A percentile compares a stretch with the other conserved stretches of the same genome.
Evolutionary conservation across 2,888 invertebrate genomes (phyloP).

Genomic region (Drosophila quinaria): DNA sequence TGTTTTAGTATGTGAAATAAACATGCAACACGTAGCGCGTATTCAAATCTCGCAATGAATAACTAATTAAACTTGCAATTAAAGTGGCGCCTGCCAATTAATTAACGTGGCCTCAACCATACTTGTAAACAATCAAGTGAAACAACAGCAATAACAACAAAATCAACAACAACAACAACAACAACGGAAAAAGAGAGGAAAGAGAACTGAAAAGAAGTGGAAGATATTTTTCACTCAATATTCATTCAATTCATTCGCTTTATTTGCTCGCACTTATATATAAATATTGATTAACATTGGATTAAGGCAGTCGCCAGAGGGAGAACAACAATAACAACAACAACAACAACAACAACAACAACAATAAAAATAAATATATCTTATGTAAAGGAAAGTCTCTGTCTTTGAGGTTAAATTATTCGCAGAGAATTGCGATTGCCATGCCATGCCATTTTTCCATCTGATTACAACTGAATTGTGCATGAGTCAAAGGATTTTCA

Average conservation of each 20-base stretch:
- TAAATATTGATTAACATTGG: slow-evolving; percentile 42
- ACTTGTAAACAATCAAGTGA: slow-evolving; percentile 30
- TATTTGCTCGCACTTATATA: slow-evolving; percentile 13
- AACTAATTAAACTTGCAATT: slow-evolving; percentile 45
- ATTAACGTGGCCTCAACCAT: slow-evolving; percentile 33
- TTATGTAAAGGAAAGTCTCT: neutral
- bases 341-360: neutral
- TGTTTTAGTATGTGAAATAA: neutral
- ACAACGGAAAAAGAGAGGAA: neutral
- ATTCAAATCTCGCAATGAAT: slow-evolving; percentile 43
- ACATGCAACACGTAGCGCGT: slow-evolving; percentile 34
- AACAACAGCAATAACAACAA: slow-evolving; percentile 6
- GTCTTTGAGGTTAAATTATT: slow-evolving; percentile 13
- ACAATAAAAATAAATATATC: slow-evolving; percentile 1
- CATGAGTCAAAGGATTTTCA: neutral
- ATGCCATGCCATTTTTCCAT: neutral
- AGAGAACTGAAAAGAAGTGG: neutral
- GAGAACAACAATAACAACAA: slow-evolving; percentile 15
- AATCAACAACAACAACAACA: neutral
- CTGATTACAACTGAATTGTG: slow-evolving; percentile 8
- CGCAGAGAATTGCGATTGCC: neutral
- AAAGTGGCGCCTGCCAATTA: slow-evolving; percentile 37
- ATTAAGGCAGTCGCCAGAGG: slow-evolving; percentile 29
- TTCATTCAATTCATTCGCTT: slow-evolving; percentile 16
- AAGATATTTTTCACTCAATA: slow-evolving; percentile 17